A percentile compares a stretch with the other conserved stretches of the same genome.
phyloP scores from a whole-genome alignment of 2,113 vertebrate genomes.

The Saguinus midas region DNA sequence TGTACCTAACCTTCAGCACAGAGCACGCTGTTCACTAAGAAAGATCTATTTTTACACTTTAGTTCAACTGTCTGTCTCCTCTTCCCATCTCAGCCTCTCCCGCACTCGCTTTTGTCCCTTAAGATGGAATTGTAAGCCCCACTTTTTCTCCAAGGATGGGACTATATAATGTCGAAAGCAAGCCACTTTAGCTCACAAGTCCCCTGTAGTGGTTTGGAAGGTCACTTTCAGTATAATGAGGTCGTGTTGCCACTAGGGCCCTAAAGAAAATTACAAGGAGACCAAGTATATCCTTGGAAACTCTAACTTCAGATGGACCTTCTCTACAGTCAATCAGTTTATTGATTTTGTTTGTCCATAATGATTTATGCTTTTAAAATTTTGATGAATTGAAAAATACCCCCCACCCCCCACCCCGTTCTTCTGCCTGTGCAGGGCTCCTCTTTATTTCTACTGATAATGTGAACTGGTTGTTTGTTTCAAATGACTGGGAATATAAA shows the following conservation, averaged over 20 bases:
- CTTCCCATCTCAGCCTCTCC: background rate
- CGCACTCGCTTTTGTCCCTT: background rate
- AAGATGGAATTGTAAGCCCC: background rate
- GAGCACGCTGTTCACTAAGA: background rate
- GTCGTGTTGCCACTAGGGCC: background rate
- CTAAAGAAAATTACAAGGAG: background rate
- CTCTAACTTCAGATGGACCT: background rate
- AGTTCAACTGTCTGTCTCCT: background rate
- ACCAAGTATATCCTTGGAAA: background rate
- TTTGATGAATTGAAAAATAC: background rate
- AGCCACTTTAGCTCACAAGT: background rate
- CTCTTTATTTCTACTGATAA: background rate
- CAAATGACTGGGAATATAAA: background rate
- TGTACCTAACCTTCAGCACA: background rate
- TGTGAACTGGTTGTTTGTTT: background rate
- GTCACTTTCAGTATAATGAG: slow-evolving; percentile 42
- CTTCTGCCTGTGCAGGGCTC: background rate
- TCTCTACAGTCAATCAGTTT: background rate
- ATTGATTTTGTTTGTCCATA: background rate
- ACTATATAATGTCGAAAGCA: background rate
- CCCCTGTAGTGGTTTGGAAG: background rate
- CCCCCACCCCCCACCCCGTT: background rate
- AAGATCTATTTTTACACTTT: background rate
- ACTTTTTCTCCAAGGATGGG: background rate
- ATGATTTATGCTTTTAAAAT: background rate